Evolutionary conservation across 2,113 vertebrate genomes (phyloP).

Genomic region (Pagrus major): DNA sequence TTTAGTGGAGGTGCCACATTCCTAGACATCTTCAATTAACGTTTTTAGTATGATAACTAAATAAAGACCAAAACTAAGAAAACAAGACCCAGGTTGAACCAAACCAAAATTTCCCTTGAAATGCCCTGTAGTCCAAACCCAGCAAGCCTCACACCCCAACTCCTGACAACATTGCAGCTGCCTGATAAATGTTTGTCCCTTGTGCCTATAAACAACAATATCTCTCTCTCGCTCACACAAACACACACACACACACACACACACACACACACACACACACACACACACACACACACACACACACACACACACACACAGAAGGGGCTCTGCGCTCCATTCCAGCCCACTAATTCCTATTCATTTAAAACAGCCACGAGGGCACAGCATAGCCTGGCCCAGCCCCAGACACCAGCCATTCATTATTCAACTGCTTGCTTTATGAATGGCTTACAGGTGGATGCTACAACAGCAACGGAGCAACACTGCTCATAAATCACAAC

Average conservation of each 20-base stretch:
- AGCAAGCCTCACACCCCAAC: slow-evolving; percentile 27
- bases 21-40: not conserved
- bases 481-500: slow-evolving; percentile 92
- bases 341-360: slow-evolving; percentile 95
- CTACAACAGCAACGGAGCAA: slow-evolving; percentile 83
- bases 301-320: slow-evolving; percentile 28
- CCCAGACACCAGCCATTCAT: slow-evolving; percentile 91
- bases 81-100: not conserved
- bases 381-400: slow-evolving; percentile 79
- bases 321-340: slow-evolving; percentile 62
- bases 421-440: slow-evolving; percentile 98
- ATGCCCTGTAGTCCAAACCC: slow-evolving; percentile 17
- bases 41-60: not conserved
- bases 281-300: slow-evolving; percentile 41
- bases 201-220: slow-evolving; percentile 70
- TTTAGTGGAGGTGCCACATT: not conserved
- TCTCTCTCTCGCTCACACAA: slow-evolving; percentile 27
- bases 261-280: slow-evolving; percentile 29
- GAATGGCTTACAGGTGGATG: slow-evolving; percentile 97
- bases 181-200: slow-evolving; percentile 78
- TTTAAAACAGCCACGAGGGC: slow-evolving; percentile 90
- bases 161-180: slow-evolving; percentile 48
- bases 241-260: slow-evolving; percentile 15
- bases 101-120: slow-evolving; percentile 5
- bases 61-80: not conserved